Base-by-base conservation (phyloP, 2,113 vertebrate genomes). In the Periophthalmodon schlosseri region DNA sequence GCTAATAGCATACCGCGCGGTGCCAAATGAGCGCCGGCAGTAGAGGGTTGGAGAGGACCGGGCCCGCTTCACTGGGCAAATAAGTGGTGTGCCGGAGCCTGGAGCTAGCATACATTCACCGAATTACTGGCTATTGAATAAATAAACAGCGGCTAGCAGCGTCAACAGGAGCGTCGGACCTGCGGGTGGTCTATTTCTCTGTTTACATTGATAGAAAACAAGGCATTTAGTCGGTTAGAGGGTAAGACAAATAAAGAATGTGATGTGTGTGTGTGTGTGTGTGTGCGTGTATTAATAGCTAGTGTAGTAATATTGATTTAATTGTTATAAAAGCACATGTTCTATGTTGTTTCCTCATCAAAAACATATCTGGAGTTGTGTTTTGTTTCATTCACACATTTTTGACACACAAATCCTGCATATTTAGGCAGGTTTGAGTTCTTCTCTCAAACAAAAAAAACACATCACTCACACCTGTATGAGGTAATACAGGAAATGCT, bases 1-100 rank as follows among this genome's bases (percentile, higher is more conserved):
- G 82, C 85, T 91, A 91, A 91, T 90, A 86, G 83, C 74, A 56
- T 58, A 24, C 73, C 60, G 73, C 68, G 88, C 80, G 83, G 58
- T 24, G 87, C 83, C 86, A 91, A 91, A 91, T 90, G 84, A 91
- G 85, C 84, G 83, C 78, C 81, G 21, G 52, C 39, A 74, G 80
- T 34, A 69, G 75, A n/a, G 24, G 71, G 12, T 65, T 20, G 84
- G 68, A 84, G 85, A 78, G 85, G 86, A 83, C 81, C 76, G 64
- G 28, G 79, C 60, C 20, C 52, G 84, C 83, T 88, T 88, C 81
- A 88, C 78, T 88, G 86, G 81, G 83, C 87, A 90, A 91, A 91
- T 89, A 87, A 86, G 85, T 77, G 69, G 77, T 23, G 46, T 63
- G 79, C 75, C 73, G 60, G 20, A 81, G 84, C 84, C 85, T 66